Percentiles rank a stretch among this genome's conserved stretches.
Conservation (phyloP, 1,140 invertebrate genomes). For the Colletes latitarsis region DNA sequence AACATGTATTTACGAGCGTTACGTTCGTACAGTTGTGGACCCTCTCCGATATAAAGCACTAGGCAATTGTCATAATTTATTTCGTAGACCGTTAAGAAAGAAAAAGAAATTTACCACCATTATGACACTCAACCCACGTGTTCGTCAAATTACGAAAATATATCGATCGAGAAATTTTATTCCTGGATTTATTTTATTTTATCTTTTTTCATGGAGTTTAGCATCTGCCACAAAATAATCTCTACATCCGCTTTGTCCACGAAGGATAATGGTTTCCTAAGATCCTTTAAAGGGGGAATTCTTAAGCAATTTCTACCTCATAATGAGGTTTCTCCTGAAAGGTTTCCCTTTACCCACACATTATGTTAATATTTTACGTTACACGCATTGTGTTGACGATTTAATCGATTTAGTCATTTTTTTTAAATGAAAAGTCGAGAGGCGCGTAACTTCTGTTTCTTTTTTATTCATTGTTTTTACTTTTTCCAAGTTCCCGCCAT, state of each 20-base stretch:
- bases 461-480: slow-evolving; percentile 1
- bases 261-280: neutral
- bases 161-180: too few relatives aligned
- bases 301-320: neutral
- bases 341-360: neutral
- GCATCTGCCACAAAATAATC: too few relatives aligned
- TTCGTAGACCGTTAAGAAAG: too few relatives aligned
- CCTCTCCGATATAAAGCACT: too few relatives aligned
- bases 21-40: too few relatives aligned
- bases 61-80: too few relatives aligned
- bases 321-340: neutral
- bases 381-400: neutral
- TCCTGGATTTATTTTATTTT: too few relatives aligned
- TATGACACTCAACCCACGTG: too few relatives aligned
- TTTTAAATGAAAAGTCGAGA: neutral
- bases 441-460: neutral
- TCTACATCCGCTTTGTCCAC: neutral
- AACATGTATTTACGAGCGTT: neutral
- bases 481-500: neutral
- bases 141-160: too few relatives aligned
- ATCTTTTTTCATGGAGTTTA: too few relatives aligned
- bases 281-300: neutral
- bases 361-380: neutral
- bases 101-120: too few relatives aligned
- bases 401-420: neutral